phyloP scores from a whole-genome alignment of 2,797 vertebrate species.

The Spinibarbus caldwelli region DNA sequence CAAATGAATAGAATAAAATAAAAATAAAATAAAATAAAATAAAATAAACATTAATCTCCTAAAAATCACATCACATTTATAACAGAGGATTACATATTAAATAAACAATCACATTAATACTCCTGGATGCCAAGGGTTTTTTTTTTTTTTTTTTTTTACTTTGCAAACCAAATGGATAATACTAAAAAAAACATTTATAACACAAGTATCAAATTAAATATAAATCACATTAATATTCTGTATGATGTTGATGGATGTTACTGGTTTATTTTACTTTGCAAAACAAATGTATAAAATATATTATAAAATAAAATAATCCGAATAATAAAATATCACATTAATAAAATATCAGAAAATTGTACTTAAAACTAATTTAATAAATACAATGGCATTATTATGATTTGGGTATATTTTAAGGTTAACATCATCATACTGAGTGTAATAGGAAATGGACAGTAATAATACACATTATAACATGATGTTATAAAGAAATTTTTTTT shows the following conservation, averaged over 20 bases:
- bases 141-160: not conserved
- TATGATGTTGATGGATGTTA: not conserved
- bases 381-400: not conserved
- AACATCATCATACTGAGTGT: not conserved
- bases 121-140: too few relatives aligned
- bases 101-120: not conserved
- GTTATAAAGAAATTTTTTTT: not conserved
- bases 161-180: not conserved
- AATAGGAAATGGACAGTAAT: not conserved
- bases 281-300: not conserved
- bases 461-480: not conserved
- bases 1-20: not conserved
- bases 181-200: not conserved
- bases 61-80: not conserved
- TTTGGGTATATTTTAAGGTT: not conserved
- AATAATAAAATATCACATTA: not conserved
- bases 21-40: not conserved
- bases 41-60: not conserved
- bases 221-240: not conserved
- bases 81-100: not conserved
- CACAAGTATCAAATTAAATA: not conserved
- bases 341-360: not conserved
- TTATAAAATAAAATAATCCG: too few relatives aligned
- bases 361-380: not conserved
- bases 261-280: not conserved